phyloP scores from a whole-genome alignment of 1,140 invertebrate species.

The Zaprionus lachaisei region DNA sequence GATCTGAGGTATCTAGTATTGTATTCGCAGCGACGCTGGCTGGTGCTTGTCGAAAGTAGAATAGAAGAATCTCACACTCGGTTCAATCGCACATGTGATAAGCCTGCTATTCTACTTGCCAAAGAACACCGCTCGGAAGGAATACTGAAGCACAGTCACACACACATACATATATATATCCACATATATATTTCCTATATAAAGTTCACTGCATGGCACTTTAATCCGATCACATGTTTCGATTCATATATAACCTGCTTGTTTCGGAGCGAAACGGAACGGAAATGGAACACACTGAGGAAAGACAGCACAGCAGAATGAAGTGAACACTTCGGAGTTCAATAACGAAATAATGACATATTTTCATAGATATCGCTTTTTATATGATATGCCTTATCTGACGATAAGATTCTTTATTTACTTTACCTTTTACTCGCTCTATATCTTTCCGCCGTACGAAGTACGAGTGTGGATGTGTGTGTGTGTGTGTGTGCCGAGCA shows the following conservation, averaged over 20 bases:
- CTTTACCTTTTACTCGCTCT: constrained; percentile 64
- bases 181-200: not conserved
- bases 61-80: constrained; percentile 79
- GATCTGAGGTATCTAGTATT: not conserved
- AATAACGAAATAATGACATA: constrained; percentile 82
- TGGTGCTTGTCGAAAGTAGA: constrained; percentile 80
- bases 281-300: not conserved
- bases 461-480: constrained; percentile 38
- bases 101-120: constrained; percentile 82
- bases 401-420: constrained; percentile 61
- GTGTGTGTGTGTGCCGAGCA: constrained; percentile 52
- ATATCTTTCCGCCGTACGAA: constrained; percentile 34
- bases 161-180: not conserved
- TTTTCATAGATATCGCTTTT: constrained; percentile 82
- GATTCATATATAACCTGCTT: constrained; percentile 12
- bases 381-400: constrained; percentile 79
- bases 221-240: constrained; percentile 17
- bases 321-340: constrained; percentile 72
- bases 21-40: constrained; percentile 35
- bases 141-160: not conserved
- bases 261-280: not conserved
- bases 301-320: constrained; percentile 21
- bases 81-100: constrained; percentile 70
- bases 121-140: constrained; percentile 57
- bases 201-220: not conserved